Percentiles rank a stretch among this genome's conserved stretches.
Conservation (phyloP, 1,140 invertebrate genomes). For the Hyphantria cunea region DNA sequence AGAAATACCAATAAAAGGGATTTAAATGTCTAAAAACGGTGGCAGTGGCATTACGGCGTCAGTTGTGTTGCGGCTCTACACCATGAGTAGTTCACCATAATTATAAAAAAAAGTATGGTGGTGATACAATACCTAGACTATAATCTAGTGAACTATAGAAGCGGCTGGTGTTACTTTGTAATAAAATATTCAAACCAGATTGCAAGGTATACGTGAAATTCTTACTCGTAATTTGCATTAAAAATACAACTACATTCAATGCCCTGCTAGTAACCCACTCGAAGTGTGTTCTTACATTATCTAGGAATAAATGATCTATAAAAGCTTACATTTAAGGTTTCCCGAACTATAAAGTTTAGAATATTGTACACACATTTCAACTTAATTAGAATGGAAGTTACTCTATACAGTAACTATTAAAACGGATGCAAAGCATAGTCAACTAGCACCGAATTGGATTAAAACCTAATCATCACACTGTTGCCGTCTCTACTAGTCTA, state of each 20-base stretch:
- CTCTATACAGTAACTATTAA: constrained; percentile 63
- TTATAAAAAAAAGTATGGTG: constrained; percentile 60
- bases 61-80: constrained; percentile 60
- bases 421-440: constrained; percentile 74
- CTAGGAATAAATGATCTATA: constrained; percentile 42
- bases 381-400: constrained; percentile 70
- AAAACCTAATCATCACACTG: constrained; percentile 46
- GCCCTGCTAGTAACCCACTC: no score
- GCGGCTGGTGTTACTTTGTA: constrained; percentile 1
- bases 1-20: constrained; percentile 53
- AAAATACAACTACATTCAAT: no score
- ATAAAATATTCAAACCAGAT: constrained; percentile 2
- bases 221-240: no score
- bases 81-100: constrained; percentile 63
- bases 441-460: constrained; percentile 70
- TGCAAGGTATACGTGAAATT: neutral
- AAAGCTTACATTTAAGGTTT: constrained; percentile 30
- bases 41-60: constrained; percentile 30
- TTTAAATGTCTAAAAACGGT: constrained; percentile 40
- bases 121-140: constrained; percentile 44
- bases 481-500: constrained; percentile 42
- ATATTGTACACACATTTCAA: constrained; percentile 55
- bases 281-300: constrained; percentile 37
- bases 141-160: constrained; percentile 32
- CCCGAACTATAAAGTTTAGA: constrained; percentile 52